Evolutionary conservation across 2,888 invertebrate species (phyloP).

Genomic region (Oxystoma pomonae): DNA sequence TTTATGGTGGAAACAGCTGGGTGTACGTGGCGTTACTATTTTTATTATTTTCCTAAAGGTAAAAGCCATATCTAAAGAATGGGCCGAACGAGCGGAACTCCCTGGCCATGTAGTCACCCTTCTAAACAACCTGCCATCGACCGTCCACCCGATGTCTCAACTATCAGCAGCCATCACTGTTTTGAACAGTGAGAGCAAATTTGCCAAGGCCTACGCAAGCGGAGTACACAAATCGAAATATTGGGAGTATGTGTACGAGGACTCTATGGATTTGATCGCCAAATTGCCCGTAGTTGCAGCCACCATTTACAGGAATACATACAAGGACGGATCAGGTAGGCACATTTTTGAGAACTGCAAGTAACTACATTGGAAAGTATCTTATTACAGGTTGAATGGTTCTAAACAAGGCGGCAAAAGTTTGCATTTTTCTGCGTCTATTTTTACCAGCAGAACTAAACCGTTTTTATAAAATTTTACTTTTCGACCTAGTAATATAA

Average conservation of each 20-base stretch:
- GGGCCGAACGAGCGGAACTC: constrained; percentile 84
- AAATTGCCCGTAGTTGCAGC: constrained; percentile 93
- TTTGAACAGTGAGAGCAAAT: constrained; percentile 88
- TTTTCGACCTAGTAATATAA: too few species aligned
- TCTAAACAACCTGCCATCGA: constrained; percentile 85
- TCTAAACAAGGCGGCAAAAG: too few species aligned
- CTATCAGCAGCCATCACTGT: constrained; percentile 88
- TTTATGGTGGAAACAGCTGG: too few species aligned
- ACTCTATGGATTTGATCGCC: constrained; percentile 92
- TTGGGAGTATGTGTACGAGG: constrained; percentile 92
- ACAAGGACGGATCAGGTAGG: constrained; percentile 71
- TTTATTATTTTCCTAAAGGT: constrained; percentile 42
- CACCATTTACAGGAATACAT: constrained; percentile 88
- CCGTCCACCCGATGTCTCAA: constrained; percentile 93
- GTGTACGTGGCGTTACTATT: too few species aligned
- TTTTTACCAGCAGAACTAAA: too few species aligned
- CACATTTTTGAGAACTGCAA: too few species aligned
- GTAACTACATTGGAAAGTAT: too few species aligned
- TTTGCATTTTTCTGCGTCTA: too few species aligned
- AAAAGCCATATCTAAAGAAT: constrained; percentile 70
- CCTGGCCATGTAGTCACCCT: constrained; percentile 91
- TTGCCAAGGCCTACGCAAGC: constrained; percentile 83
- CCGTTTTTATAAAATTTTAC: too few species aligned
- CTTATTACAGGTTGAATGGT: too few species aligned
- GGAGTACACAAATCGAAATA: constrained; percentile 86